Evolutionary conservation across 2,113 vertebrate genomes (phyloP).

Genomic region (Falco punctatus): DNA sequence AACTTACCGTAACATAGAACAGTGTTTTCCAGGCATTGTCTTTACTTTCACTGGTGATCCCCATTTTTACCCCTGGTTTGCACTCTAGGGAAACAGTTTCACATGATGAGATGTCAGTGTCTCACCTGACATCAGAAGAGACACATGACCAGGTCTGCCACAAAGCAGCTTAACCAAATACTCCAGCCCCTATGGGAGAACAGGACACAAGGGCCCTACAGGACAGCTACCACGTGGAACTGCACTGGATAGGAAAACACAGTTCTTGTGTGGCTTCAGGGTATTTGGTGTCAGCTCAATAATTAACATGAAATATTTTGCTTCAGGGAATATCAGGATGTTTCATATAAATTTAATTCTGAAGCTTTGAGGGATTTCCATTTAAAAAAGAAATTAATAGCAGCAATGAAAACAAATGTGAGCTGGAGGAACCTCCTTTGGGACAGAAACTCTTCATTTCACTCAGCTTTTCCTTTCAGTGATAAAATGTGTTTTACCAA

Average conservation of each 20-base stretch:
- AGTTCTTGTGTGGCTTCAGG: not conserved
- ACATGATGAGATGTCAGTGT: not conserved
- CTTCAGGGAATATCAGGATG: not conserved
- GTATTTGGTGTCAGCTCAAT: not conserved
- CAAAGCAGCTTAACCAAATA: not conserved
- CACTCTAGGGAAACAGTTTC: not conserved
- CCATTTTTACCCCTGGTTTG: not conserved
- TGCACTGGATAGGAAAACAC: not conserved
- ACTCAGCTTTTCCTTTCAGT: not conserved
- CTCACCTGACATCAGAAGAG: not conserved
- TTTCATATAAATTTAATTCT: not conserved
- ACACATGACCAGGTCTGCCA: not conserved
- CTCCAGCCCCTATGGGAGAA: not conserved
- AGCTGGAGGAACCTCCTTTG: not conserved
- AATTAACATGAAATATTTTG: not conserved
- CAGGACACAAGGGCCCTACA: not conserved
- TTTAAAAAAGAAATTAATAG: not conserved
- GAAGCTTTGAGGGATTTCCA: not conserved
- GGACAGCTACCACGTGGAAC: not conserved
- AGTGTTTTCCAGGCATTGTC: not conserved
- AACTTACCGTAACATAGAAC: not conserved
- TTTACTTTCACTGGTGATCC: not conserved
- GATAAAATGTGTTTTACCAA: not conserved
- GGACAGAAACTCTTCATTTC: not conserved
- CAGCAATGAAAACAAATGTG: not conserved